Evolutionary conservation across 2,113 vertebrate genomes (phyloP), one percentile per base, ranked within the genome.

Genomic region (Forbesichthys agassizii): DNA sequence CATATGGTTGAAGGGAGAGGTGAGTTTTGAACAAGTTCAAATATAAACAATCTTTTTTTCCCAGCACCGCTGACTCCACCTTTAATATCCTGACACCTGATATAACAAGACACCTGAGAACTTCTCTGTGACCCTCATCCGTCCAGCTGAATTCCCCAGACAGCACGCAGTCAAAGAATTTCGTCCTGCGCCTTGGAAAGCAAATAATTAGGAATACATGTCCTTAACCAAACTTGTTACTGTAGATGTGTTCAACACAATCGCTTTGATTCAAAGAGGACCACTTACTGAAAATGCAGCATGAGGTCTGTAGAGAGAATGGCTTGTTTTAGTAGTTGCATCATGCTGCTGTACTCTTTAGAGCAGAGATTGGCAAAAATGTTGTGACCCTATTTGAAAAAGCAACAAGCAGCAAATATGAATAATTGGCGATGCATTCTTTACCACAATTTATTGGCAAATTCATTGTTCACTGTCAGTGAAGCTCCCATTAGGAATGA

Each of bases 301-400:
- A 86, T 94, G 68, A 94, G 93, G 83, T 94, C 93, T 72, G 93
- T 94, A 66, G 93, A 91, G 48, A 94, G 87, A 83, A 94, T 94
- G 48, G 93, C 93, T 74, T 94, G 91, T 78, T 94, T 94, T 70
- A 94, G 78, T 49, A 94, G 85, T 73, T 94, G 93, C 93, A 94
- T 94, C 92, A 94, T 93, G 80, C 85, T 90, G 86, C 93, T 92
- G n/a, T 94, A 94, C 64, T 94, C 93, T 71, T 92, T 90, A 52
- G 93, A 94, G 79, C 88, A 90, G 59, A 94, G 91, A 81, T 88
- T 94, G 71, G 91, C 91, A 88, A 94, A 94, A 78, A 94, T 93
- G 75, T 94, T 94, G 85, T 94, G 93, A 68, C 93, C 93, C 93
- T 94, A 89, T 68, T 61, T 51, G 62, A 74, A 58, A 10, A 70